Evolutionary conservation across 2,797 vertebrate species (phyloP).

Genomic region (Streptopelia turtur): DNA sequence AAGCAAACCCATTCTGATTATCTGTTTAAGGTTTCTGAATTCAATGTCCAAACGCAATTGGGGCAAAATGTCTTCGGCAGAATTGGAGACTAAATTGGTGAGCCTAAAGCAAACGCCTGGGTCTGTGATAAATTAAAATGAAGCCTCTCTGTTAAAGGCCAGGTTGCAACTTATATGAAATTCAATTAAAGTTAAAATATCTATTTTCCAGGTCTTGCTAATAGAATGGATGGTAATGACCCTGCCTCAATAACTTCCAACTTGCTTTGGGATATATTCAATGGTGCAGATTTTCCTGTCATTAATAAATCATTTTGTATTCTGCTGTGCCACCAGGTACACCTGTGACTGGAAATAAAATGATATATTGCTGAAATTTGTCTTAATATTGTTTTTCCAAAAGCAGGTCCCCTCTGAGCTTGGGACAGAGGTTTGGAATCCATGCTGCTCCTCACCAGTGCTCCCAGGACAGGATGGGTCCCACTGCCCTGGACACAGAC

Average conservation of each 20-base stretch:
- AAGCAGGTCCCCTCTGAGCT: background rate
- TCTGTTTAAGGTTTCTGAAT: background rate
- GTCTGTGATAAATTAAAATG: conserved; percentile 36
- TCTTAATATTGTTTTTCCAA: background rate
- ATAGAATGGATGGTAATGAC: conserved; percentile 27
- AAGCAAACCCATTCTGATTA: background rate
- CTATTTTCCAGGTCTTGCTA: conserved; percentile 45
- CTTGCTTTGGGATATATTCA: conserved; percentile 41
- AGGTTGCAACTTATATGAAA: conserved; percentile 40
- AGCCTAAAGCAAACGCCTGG: conserved; percentile 1
- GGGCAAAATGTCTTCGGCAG: background rate
- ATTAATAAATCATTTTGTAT: conserved; percentile 27
- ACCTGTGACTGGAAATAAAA: background rate
- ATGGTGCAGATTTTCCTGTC: conserved; percentile 11
- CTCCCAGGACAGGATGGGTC: background rate
- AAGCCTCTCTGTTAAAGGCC: conserved; percentile 16
- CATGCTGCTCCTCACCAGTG: background rate
- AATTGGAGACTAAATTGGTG: background rate
- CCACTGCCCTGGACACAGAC: accelerated
- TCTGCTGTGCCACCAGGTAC: background rate
- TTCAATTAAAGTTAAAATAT: conserved; percentile 70
- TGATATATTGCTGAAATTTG: background rate
- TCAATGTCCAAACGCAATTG: background rate
- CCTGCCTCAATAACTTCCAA: conserved; percentile 8
- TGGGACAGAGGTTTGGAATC: background rate